A percentile compares a stretch with the other conserved stretches of the same genome.
Evolutionary conservation across 2,113 vertebrate species (phyloP).

Genomic region (Gyps fulvus): DNA sequence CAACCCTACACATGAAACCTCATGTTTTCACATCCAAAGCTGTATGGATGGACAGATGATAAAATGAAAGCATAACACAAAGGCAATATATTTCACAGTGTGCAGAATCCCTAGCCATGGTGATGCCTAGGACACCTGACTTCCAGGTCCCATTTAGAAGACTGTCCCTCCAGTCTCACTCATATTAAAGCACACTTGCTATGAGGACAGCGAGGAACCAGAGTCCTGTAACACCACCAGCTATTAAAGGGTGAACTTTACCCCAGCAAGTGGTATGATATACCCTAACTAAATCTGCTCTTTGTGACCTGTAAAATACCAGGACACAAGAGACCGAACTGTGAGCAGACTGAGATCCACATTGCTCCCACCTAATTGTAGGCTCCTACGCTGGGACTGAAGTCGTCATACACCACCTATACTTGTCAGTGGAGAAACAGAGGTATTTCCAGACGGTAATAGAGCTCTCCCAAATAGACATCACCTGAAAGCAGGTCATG

Average conservation of each 20-base stretch:
- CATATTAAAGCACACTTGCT: not conserved
- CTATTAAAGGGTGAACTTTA: not conserved
- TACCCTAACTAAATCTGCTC: not conserved
- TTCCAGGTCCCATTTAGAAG: not conserved
- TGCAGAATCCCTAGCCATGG: not conserved
- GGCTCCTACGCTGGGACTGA: not conserved
- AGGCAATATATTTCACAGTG: not conserved
- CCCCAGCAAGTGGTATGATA: not conserved
- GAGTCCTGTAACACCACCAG: not conserved
- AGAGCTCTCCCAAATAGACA: not conserved
- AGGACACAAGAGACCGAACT: rapidly evolving
- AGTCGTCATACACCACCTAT: not conserved
- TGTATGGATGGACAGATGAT: not conserved
- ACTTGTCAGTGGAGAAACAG: not conserved
- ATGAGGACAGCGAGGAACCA: not conserved
- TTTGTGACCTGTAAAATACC: not conserved
- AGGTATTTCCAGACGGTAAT: not conserved
- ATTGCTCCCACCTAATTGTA: not conserved
- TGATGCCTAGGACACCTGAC: not conserved
- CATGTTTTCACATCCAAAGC: not conserved
- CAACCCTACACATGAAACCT: not conserved
- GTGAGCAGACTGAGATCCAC: not conserved
- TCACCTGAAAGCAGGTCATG: not conserved
- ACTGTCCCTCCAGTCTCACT: not conserved
- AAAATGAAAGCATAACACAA: rapidly evolving